These are phyloP conservation scores for Augiades crinisus DNA, from an alignment of 2,888 invertebrate genomes.

Conservation along the genomic window DNA sequence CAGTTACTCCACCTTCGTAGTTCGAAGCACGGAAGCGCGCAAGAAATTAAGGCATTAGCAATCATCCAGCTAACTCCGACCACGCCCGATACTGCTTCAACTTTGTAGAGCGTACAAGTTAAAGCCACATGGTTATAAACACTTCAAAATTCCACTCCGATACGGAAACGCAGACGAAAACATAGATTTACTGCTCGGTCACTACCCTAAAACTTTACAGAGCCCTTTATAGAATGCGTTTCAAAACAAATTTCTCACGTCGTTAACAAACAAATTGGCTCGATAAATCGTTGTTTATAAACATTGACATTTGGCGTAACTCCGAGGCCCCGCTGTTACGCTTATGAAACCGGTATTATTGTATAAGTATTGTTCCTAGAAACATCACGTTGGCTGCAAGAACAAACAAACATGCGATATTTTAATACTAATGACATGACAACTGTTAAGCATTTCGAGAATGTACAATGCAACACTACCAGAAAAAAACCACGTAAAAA, in stretches of 20 bases:
- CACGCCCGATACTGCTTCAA: too few species aligned
- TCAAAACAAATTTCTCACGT: constrained; percentile 16
- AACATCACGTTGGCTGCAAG: constrained; percentile 10
- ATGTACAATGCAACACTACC: too few species aligned
- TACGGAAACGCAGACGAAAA: too few species aligned
- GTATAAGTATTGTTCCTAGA: constrained; percentile 22
- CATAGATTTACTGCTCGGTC: too few species aligned
- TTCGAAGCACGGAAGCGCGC: too few species aligned
- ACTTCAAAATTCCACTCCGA: too few species aligned
- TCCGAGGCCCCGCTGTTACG: constrained; percentile 15
- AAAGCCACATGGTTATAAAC: too few species aligned
- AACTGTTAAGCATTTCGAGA: background rate
- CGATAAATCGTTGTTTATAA: constrained; percentile 26
- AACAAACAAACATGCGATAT: constrained; percentile 11
- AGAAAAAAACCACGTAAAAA: too few species aligned
- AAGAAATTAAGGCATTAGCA: too few species aligned
- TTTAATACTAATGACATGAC: constrained; percentile 10
- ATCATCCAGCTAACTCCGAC: too few species aligned
- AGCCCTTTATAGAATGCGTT: constrained; percentile 10
- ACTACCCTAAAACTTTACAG: background rate
- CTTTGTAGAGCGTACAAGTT: too few species aligned
- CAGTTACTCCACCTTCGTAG: too few species aligned
- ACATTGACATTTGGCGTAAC: constrained; percentile 23
- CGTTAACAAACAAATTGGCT: constrained; percentile 17
- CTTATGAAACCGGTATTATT: constrained; percentile 17